Conservation (phyloP, 2,113 vertebrate genomes). For the Misgurnus anguillicaudatus region DNA sequence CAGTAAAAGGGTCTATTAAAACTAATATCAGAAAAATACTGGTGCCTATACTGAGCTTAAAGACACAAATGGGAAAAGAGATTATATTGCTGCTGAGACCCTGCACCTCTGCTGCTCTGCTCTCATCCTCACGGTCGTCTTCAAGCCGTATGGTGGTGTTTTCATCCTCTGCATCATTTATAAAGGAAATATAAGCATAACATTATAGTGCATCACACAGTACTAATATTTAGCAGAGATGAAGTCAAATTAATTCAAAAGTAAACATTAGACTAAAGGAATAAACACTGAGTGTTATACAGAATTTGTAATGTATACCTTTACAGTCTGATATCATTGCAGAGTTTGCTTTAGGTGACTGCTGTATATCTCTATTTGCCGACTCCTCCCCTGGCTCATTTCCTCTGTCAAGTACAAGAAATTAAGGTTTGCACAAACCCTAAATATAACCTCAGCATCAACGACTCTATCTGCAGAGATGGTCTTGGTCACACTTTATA, state of each 20-base stretch:
- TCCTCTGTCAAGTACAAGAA: constrained; percentile 31
- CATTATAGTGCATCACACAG: neutral
- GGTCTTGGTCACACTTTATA: too few relatives aligned
- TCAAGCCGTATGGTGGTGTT: constrained; percentile 34
- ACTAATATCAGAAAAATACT: neutral
- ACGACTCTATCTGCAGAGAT: neutral
- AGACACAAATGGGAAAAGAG: neutral
- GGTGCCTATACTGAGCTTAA: neutral
- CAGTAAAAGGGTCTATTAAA: too few relatives aligned
- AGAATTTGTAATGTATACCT: constrained; percentile 31
- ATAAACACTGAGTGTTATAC: neutral
- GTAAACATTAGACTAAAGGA: constrained; percentile 1
- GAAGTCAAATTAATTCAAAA: neutral
- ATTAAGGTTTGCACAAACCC: neutral
- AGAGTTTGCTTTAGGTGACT: constrained; percentile 12
- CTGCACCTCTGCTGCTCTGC: constrained; percentile 67
- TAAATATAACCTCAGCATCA: neutral
- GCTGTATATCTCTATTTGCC: constrained; percentile 10
- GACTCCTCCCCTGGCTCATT: constrained; percentile 12
- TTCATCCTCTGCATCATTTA: constrained; percentile 35
- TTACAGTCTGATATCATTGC: constrained; percentile 21
- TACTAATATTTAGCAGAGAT: neutral
- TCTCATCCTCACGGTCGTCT: constrained; percentile 58
- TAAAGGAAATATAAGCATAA: neutral
- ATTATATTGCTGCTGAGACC: neutral